Evolutionary conservation across 2,888 invertebrate genomes (phyloP).

Genomic region (Leucophenga montana): DNA sequence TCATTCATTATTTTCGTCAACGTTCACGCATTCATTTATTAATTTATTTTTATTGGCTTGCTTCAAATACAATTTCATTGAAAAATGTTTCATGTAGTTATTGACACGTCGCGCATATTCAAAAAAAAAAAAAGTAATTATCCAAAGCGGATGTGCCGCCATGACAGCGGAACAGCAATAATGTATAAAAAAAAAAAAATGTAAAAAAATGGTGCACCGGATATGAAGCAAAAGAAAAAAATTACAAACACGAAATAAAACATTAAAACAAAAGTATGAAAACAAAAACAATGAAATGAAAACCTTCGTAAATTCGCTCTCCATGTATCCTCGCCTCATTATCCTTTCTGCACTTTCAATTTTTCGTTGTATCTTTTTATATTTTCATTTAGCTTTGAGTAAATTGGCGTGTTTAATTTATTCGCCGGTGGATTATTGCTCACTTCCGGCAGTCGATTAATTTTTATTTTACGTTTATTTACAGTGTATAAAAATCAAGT

Average conservation of each 20-base stretch:
- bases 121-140: slow-evolving; percentile 45
- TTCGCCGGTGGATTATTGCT: slow-evolving; percentile 64
- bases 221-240: slow-evolving; percentile 17
- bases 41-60: background rate
- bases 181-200: too few species aligned
- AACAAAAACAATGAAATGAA: slow-evolving; percentile 14
- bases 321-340: background rate
- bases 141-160: slow-evolving; percentile 34
- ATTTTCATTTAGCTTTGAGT: background rate
- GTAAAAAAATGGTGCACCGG: too few species aligned
- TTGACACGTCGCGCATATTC: slow-evolving; percentile 41
- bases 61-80: slow-evolving; percentile 34
- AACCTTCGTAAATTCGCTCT: background rate
- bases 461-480: slow-evolving; percentile 25
- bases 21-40: background rate
- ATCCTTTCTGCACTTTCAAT: background rate
- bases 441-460: slow-evolving; percentile 56
- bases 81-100: slow-evolving; percentile 37
- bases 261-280: slow-evolving; percentile 24
- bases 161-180: too few species aligned
- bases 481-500: background rate
- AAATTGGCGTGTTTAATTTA: slow-evolving; percentile 53
- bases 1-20: slow-evolving; percentile 18
- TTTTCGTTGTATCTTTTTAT: background rate
- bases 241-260: slow-evolving; percentile 36